These are phyloP conservation scores for Atopsyche davidsoni DNA, from an alignment of 1,140 invertebrate genomes.

Conservation along the genomic window DNA sequence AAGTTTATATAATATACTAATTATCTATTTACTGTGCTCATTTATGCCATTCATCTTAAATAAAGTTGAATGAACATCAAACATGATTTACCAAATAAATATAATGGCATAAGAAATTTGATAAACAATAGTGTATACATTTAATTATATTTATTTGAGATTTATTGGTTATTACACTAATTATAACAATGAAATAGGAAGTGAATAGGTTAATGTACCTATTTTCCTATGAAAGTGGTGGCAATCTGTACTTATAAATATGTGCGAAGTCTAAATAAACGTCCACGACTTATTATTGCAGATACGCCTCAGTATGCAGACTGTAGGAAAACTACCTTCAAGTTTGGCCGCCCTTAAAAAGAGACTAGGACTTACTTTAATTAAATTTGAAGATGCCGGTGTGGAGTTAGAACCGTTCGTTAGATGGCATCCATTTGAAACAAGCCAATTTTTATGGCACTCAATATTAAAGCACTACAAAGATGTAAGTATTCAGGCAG, in stretches of 20 bases:
- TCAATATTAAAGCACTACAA: slow-evolving; percentile 76
- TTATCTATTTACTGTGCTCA: slow-evolving; percentile 1
- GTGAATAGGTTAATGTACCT: too few relatives aligned
- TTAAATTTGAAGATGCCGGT: slow-evolving; percentile 93
- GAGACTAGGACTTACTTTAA: slow-evolving; percentile 78
- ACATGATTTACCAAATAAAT: too few relatives aligned
- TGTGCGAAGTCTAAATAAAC: too few relatives aligned
- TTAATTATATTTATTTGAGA: too few relatives aligned
- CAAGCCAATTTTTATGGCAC: slow-evolving; percentile 68
- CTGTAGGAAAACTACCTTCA: slow-evolving; percentile 66
- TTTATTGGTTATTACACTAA: too few relatives aligned
- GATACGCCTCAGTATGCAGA: slow-evolving; percentile 78
- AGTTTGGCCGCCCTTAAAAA: slow-evolving; percentile 78
- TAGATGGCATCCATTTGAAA: slow-evolving; percentile 84
- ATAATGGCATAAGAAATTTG: too few relatives aligned
- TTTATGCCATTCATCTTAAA: slow-evolving; percentile 1
- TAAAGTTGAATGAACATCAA: too few relatives aligned
- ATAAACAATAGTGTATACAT: too few relatives aligned
- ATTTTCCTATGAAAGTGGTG: too few relatives aligned
- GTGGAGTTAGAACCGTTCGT: slow-evolving; percentile 86
- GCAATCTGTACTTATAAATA: too few relatives aligned
- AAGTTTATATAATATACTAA: neutral
- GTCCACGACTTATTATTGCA: too few relatives aligned
- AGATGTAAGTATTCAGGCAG: slow-evolving; percentile 54
- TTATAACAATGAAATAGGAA: too few relatives aligned